Percentiles rank a stretch among this genome's conserved stretches.
Conservation (phyloP, 2,797 vertebrate species). For the Benthosema pterotum region DNA sequence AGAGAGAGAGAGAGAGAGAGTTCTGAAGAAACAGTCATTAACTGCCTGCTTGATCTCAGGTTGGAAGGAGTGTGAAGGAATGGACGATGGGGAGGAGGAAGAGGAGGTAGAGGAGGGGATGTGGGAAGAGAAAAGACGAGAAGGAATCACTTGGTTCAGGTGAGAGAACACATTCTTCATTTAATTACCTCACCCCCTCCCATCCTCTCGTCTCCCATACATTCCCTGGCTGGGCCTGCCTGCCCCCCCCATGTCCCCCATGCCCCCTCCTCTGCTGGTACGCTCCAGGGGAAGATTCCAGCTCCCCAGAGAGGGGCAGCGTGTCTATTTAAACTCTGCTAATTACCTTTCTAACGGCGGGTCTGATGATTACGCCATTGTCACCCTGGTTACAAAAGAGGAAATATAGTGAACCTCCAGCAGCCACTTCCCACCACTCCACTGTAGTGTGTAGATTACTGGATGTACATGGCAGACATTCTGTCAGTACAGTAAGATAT, state of each 20-base stretch:
- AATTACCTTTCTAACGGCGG: conserved; percentile 73
- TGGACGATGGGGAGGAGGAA: conserved; percentile 27
- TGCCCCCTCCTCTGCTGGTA: not conserved
- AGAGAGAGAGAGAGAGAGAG: conserved; percentile 53
- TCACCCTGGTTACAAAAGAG: conserved; percentile 57
- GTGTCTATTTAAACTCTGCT: conserved; percentile 71
- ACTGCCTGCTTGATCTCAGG: conserved; percentile 68
- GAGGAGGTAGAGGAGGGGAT: too few species aligned
- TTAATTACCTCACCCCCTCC: conserved; percentile 69
- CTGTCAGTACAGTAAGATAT: conserved; percentile 43
- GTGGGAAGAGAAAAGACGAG: conserved; percentile 22
- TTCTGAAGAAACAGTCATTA: conserved; percentile 72
- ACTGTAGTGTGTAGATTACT: conserved; percentile 45
- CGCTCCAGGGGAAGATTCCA: conserved; percentile 37
- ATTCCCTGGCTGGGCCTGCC: too few species aligned
- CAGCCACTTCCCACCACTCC: conserved; percentile 24
- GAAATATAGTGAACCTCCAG: conserved; percentile 36
- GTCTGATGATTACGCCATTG: conserved; percentile 74
- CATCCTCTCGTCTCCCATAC: too few species aligned
- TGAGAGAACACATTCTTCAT: conserved; percentile 67
- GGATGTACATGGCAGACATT: conserved; percentile 39
- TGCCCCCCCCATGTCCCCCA: too few species aligned
- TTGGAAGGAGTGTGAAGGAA: conserved; percentile 21
- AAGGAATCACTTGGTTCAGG: conserved; percentile 53
- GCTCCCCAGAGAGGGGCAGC: conserved; percentile 57